Evolutionary conservation across 92 coral and sea anemone genomes (phyloP).

Genomic region (Montipora capitata): DNA sequence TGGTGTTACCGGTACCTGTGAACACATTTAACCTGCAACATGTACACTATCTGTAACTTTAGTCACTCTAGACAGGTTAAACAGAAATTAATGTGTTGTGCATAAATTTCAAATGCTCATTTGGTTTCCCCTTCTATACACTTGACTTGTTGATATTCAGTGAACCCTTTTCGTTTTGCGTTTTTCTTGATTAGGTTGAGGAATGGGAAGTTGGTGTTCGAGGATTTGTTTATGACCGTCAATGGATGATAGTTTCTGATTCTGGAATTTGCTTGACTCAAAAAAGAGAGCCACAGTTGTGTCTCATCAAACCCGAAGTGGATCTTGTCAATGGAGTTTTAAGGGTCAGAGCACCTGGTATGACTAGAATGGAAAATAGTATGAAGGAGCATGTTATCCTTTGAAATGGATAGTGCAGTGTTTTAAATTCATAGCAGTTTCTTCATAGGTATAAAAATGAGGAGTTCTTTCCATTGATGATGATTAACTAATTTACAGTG

Average conservation of each 20-base stretch:
- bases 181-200: constrained; percentile 62
- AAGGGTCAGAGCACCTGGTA: constrained; percentile 90
- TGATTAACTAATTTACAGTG: no score
- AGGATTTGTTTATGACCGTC: constrained; percentile 94
- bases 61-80: no score
- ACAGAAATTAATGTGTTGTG: no score
- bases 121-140: no score
- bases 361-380: not conserved
- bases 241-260: constrained; percentile 95
- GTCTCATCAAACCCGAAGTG: constrained; percentile 86
- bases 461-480: no score
- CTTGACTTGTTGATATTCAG: no score
- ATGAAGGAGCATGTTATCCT: not conserved
- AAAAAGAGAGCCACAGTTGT: constrained; percentile 91
- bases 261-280: constrained; percentile 89
- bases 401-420: not conserved
- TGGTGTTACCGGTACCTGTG: no score
- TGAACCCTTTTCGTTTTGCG: not conserved
- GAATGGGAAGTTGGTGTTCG: constrained; percentile 88
- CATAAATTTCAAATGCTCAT: no score
- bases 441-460: no score
- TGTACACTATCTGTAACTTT: no score
- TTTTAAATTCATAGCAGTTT: not conserved
- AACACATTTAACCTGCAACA: no score
- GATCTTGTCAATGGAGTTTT: constrained; percentile 61